Percentiles rank a stretch among this genome's conserved stretches.
phyloP scores from a whole-genome alignment of 2,113 vertebrate genomes.

The Silurus asotus region DNA sequence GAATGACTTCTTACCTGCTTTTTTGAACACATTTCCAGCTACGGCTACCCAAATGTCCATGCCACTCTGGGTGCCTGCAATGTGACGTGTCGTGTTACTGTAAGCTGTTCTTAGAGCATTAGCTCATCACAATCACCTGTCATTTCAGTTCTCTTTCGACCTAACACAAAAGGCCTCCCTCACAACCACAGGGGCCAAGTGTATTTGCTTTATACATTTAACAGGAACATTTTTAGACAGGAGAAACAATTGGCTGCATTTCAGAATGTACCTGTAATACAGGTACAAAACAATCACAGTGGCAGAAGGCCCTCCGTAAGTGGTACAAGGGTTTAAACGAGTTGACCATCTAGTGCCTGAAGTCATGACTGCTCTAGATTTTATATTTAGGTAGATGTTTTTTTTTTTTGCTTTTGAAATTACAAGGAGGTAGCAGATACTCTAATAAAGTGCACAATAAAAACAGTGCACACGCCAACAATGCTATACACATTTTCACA shows the following conservation, averaged over 20 bases:
- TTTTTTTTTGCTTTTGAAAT: too few species aligned
- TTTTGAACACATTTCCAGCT: neutral
- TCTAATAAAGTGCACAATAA: too few species aligned
- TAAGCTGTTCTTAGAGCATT: constrained; percentile 30
- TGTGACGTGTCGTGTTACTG: constrained; percentile 9
- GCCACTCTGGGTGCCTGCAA: neutral
- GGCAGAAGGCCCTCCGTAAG: neutral
- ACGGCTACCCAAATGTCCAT: neutral
- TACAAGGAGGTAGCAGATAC: too few species aligned
- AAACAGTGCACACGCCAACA: too few species aligned
- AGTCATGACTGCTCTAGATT: neutral
- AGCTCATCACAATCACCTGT: constrained; percentile 22
- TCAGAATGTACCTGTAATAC: neutral
- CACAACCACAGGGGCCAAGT: constrained; percentile 5
- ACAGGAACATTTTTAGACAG: constrained; percentile 11
- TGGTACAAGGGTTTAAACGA: neutral
- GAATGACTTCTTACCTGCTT: neutral
- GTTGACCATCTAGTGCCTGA: neutral
- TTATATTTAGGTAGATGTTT: neutral
- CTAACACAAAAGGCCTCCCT: constrained; percentile 5
- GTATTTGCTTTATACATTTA: constrained; percentile 16
- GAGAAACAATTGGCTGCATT: neutral
- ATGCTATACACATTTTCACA: too few species aligned
- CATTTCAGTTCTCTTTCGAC: constrained; percentile 19
- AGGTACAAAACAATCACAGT: neutral